These are phyloP conservation scores for Palythoa caribaeorum DNA, from an alignment of 92 coral and sea anemone genomes.

Conservation along the genomic window DNA sequence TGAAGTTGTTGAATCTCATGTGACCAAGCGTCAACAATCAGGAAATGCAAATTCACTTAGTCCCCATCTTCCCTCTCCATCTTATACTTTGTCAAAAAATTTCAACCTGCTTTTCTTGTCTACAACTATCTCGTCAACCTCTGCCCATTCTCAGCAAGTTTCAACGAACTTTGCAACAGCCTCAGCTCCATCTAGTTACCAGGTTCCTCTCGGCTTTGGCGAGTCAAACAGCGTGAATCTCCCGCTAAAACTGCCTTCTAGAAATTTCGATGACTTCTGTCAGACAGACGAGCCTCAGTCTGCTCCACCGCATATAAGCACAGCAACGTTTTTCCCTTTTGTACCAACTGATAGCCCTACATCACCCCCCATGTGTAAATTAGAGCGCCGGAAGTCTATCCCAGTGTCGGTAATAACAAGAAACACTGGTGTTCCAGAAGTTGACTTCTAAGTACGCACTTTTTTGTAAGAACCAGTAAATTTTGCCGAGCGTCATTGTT, in stretches of 20 bases:
- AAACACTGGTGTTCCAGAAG: not conserved
- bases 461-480: no score
- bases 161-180: not conserved
- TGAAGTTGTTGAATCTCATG: constrained; percentile 18
- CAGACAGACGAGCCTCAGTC: constrained; percentile 1
- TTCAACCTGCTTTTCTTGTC: constrained; percentile 21
- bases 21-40: not conserved
- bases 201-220: not conserved
- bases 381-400: constrained; percentile 22
- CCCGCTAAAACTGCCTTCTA: not conserved
- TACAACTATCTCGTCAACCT: not conserved
- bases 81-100: not conserved
- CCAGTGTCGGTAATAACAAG: constrained; percentile 42
- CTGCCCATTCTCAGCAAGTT: not conserved
- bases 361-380: not conserved
- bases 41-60: not conserved
- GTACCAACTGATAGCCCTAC: not conserved
- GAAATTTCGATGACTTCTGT: not conserved
- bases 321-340: constrained; percentile 1
- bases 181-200: not conserved
- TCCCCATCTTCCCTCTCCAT: not conserved
- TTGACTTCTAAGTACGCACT: not conserved
- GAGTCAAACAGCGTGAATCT: not conserved
- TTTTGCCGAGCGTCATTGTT: no score
- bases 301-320: constrained; percentile 33